These are phyloP conservation scores for Rhipidura dahli DNA, from an alignment of 2,113 vertebrate species.

Conservation along the genomic window DNA sequence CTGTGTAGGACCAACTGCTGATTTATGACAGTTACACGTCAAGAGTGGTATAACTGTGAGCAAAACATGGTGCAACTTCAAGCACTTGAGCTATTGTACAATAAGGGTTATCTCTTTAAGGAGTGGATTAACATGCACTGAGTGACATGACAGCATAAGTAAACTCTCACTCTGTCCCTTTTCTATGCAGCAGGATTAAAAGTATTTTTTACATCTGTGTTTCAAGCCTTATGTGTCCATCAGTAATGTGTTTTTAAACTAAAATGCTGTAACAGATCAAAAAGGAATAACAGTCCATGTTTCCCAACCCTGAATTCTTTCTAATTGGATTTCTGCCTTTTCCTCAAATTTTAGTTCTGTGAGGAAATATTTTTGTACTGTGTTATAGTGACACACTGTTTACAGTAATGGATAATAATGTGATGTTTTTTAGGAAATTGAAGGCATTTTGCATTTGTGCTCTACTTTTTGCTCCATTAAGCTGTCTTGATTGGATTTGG, in stretches of 20 bases:
- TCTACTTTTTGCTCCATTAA: background rate
- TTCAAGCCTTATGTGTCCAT: background rate
- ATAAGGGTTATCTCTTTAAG: background rate
- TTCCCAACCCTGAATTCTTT: background rate
- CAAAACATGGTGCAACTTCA: background rate
- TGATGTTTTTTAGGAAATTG: background rate
- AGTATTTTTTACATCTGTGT: background rate
- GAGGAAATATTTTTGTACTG: background rate
- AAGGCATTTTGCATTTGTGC: background rate
- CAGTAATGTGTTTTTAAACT: background rate
- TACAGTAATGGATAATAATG: background rate
- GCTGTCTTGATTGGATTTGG: background rate
- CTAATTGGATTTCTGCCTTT: background rate
- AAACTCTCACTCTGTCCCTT: background rate
- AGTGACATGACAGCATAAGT: background rate
- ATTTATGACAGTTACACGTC: background rate
- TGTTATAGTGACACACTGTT: background rate
- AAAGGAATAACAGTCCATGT: background rate
- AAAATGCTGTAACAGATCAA: background rate
- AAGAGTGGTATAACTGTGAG: background rate
- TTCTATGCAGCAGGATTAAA: background rate
- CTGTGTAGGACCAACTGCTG: background rate
- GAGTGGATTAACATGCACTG: background rate
- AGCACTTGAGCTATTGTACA: background rate
- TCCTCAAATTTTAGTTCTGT: background rate